phyloP scores from a whole-genome alignment of 2,888 invertebrate species.

The Tipula confusa region DNA sequence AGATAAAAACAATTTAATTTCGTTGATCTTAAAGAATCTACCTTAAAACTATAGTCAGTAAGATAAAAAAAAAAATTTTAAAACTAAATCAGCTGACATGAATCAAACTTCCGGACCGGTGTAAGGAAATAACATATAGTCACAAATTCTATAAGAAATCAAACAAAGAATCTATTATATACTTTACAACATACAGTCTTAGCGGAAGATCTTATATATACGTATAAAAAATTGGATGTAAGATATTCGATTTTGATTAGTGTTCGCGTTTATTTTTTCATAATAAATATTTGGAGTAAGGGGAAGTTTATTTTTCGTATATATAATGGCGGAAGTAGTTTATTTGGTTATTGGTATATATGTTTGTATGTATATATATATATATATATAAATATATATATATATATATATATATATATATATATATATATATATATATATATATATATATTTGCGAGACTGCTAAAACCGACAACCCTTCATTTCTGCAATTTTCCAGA shows the following conservation, averaged over 20 bases:
- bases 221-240: background rate
- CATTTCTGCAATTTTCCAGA: too few species aligned
- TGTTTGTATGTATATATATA: background rate
- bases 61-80: background rate
- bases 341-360: background rate
- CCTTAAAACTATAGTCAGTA: background rate
- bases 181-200: background rate
- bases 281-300: background rate
- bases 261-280: background rate
- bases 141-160: background rate
- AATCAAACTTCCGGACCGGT: constrained; percentile 4
- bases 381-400: too few species aligned
- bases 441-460: too few species aligned
- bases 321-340: background rate
- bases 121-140: background rate
- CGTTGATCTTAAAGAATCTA: background rate
- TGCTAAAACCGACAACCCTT: too few species aligned
- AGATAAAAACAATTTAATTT: background rate
- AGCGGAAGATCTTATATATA: background rate
- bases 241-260: background rate
- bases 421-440: too few species aligned
- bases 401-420: too few species aligned
- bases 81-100: background rate
- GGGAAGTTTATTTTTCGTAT: background rate
- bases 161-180: background rate